Evolutionary conservation across 2,797 vertebrate species (phyloP).

Genomic region (Stomatorhinus walkeri): DNA sequence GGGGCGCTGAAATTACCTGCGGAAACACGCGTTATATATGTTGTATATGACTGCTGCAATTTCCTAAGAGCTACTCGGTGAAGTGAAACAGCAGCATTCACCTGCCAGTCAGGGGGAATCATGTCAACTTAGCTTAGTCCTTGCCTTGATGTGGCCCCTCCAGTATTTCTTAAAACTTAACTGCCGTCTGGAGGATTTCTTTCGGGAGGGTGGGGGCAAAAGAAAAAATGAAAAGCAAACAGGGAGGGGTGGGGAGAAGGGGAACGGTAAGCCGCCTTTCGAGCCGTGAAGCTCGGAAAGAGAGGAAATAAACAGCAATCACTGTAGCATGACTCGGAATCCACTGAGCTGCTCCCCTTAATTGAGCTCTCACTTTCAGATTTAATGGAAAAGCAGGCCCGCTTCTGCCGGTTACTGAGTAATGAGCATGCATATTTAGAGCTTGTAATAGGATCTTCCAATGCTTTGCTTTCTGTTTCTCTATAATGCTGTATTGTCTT

Average conservation of each 20-base stretch:
- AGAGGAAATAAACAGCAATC: conserved; percentile 48
- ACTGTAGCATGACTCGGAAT: conserved; percentile 42
- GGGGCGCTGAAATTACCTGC: background rate
- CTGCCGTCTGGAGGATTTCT: conserved; percentile 35
- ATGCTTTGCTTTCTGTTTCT: conserved; percentile 1
- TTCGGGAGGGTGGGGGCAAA: conserved; percentile 13
- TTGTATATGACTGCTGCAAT: conserved; percentile 28
- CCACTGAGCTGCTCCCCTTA: conserved; percentile 38
- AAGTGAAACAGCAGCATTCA: conserved; percentile 38
- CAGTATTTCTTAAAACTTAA: conserved; percentile 28
- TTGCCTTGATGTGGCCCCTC: conserved; percentile 34
- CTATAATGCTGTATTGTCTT: conserved; percentile 3
- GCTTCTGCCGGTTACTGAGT: conserved; percentile 25
- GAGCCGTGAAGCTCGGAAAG: conserved; percentile 30
- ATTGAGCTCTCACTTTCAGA: conserved; percentile 38
- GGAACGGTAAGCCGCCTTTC: conserved; percentile 30
- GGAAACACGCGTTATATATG: background rate
- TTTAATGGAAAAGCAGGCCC: conserved; percentile 29
- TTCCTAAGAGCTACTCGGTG: conserved; percentile 38
- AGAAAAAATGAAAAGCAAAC: background rate
- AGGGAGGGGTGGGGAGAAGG: background rate
- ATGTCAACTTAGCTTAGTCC: conserved; percentile 32
- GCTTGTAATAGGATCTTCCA: conserved; percentile 25
- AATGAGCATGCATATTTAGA: conserved; percentile 31
- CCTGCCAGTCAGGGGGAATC: conserved; percentile 42